Evolutionary conservation across 2,888 invertebrate genomes (phyloP).

Genomic region (Spicauda simplicius): DNA sequence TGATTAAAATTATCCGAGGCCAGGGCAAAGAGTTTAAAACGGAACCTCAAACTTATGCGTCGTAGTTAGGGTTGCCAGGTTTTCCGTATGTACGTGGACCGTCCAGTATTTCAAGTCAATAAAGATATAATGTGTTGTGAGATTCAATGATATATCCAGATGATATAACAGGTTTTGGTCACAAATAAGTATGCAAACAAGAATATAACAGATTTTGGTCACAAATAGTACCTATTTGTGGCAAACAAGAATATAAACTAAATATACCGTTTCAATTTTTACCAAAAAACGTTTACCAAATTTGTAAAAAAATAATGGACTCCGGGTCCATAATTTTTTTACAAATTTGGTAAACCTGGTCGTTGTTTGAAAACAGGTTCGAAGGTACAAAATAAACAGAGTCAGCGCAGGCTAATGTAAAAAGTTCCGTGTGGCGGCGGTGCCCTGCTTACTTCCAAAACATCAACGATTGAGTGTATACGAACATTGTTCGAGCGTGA

Average conservation of each 20-base stretch:
- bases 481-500: slow-evolving; percentile 47
- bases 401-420: slow-evolving; percentile 71
- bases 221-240: too few relatives aligned
- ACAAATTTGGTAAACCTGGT: slow-evolving; percentile 12
- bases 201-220: too few relatives aligned
- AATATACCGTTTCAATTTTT: too few relatives aligned
- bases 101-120: neutral
- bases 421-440: slow-evolving; percentile 69
- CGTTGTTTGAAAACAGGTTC: slow-evolving; percentile 57
- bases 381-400: slow-evolving; percentile 75
- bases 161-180: too few relatives aligned
- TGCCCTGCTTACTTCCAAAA: slow-evolving; percentile 71
- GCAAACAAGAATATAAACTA: too few relatives aligned
- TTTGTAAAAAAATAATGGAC: neutral
- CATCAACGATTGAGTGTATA: slow-evolving; percentile 62
- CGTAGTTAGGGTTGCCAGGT: slow-evolving; percentile 47
- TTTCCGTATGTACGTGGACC: neutral
- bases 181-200: too few relatives aligned
- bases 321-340: neutral
- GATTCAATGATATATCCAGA: too few relatives aligned
- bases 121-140: neutral
- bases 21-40: slow-evolving; percentile 68
- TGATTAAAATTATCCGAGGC: slow-evolving; percentile 72
- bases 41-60: slow-evolving; percentile 73
- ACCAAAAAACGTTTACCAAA: slow-evolving; percentile 9